Evolutionary conservation across 2,797 vertebrate genomes (phyloP), one percentile per base, ranked within the genome.

Genomic region (Natrix natrix): DNA sequence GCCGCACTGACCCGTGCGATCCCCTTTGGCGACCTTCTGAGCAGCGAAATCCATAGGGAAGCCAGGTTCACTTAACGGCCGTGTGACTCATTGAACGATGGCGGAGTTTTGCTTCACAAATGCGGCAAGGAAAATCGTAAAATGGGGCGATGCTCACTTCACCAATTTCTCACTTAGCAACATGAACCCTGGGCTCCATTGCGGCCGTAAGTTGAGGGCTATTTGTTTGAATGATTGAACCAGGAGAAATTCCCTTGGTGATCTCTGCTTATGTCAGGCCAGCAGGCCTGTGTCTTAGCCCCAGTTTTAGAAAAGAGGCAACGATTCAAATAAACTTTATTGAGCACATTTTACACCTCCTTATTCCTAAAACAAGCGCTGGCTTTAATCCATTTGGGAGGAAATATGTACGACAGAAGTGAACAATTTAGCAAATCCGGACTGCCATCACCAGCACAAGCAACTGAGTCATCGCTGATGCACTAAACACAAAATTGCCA

Each of bases 271-370:
- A 10, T 88, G 55, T 14, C 48, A 8, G 32, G 52, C 55, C 8
- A 11, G 55, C 8, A 16, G 2, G 0, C 32, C 12, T 14, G 10
- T 11, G 14, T 24, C 28, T 69, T 37, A 3, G 60, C 28, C 32
- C 88, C 63, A 32, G 11, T 48, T 74, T 59, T 60, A 24, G 48
- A 78, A 90, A 24, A 86, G 87, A 92, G 66, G 88, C 48, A 54
- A 91, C 43, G 88, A 88, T 88, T 86, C 86, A 91, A 94, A 92
- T 88, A 92, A 92, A 91, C 55, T 92, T 92, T 94, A 92, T 94
- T 91, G 86, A 61, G 89, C 10, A 88, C 83, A 90, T 48, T n/a
- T 37, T 88, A 4, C 26, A 32, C 24, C 1, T 87, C 86, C 26
- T 13, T 37, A 37, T 43, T 37, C 10, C 55, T 52, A 24, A 63